Percentiles rank a stretch among this genome's conserved stretches.
Evolutionary conservation across 2,888 invertebrate genomes (phyloP).

Genomic region (Auanema freiburgensis): DNA sequence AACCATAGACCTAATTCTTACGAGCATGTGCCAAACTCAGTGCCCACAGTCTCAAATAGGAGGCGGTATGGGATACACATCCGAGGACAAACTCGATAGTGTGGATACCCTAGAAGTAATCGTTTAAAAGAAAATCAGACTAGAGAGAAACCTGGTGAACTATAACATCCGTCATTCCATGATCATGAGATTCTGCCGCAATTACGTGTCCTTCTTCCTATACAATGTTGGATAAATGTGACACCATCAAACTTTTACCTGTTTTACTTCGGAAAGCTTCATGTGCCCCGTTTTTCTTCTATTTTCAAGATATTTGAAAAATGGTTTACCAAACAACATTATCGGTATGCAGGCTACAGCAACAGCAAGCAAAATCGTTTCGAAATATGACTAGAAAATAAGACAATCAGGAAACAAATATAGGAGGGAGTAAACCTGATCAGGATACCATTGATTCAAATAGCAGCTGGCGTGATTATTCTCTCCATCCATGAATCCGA

Average conservation of each 20-base stretch:
- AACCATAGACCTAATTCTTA: conserved; percentile 69
- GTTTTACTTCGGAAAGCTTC: not conserved
- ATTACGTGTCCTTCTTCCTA: conserved; percentile 2
- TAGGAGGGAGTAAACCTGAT: conserved; percentile 33
- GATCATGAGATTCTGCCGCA: not conserved
- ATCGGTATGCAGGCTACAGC: conserved; percentile 58
- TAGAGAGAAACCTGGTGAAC: conserved; percentile 18
- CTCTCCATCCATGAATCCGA: conserved; percentile 31
- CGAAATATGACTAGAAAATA: conserved; percentile 48
- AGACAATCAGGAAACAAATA: not conserved
- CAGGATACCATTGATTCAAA: conserved; percentile 64
- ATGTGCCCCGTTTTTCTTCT: not conserved
- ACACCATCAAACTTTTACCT: not conserved
- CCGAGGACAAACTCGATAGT: conserved; percentile 97
- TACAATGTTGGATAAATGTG: not conserved
- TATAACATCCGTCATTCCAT: conserved; percentile 16
- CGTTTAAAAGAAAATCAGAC: not conserved
- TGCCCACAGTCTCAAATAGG: conserved; percentile 97
- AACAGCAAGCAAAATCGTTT: conserved; percentile 62
- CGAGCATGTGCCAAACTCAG: conserved; percentile 95
- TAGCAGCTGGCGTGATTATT: conserved; percentile 44
- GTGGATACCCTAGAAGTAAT: conserved; percentile 78
- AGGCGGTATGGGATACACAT: conserved; percentile 96
- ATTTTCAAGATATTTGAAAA: conserved; percentile 12
- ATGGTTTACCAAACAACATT: conserved; percentile 63